phyloP scores from a whole-genome alignment of 2,113 vertebrate genomes.

The Heterocephalus glaber region DNA sequence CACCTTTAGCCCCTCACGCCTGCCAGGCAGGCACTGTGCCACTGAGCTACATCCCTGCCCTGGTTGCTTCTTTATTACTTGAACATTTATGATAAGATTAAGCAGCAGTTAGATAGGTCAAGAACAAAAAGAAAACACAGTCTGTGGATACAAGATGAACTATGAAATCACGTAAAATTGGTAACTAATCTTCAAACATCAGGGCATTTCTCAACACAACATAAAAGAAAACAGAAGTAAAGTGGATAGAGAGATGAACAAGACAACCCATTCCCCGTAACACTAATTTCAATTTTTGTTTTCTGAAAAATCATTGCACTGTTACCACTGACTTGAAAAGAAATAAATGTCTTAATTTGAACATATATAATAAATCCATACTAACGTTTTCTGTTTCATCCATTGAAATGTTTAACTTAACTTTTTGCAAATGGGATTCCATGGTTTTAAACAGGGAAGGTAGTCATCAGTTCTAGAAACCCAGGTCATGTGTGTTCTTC shows the following conservation, averaged over 20 bases:
- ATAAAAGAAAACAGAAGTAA: neutral
- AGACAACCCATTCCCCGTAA: neutral
- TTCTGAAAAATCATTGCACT: neutral
- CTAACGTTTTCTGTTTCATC: neutral
- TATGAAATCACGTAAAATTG: neutral
- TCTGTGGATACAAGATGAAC: neutral
- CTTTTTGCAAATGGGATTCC: neutral
- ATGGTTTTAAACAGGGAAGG: neutral
- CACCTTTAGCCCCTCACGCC: neutral
- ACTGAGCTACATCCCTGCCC: neutral
- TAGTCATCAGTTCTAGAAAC: neutral
- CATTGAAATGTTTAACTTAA: neutral
- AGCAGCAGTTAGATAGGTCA: neutral
- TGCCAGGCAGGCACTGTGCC: too few species aligned
- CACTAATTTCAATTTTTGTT: neutral
- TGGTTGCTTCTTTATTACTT: neutral
- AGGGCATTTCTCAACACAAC: neutral
- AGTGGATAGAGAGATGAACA: neutral
- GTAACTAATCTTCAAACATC: neutral
- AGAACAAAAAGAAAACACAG: neutral
- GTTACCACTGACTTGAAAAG: neutral
- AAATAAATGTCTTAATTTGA: conserved; percentile 1
- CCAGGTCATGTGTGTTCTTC: neutral
- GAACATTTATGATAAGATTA: neutral
- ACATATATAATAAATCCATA: neutral